phyloP scores from a whole-genome alignment of 2,113 vertebrate genomes.

The Gulo gulo region DNA sequence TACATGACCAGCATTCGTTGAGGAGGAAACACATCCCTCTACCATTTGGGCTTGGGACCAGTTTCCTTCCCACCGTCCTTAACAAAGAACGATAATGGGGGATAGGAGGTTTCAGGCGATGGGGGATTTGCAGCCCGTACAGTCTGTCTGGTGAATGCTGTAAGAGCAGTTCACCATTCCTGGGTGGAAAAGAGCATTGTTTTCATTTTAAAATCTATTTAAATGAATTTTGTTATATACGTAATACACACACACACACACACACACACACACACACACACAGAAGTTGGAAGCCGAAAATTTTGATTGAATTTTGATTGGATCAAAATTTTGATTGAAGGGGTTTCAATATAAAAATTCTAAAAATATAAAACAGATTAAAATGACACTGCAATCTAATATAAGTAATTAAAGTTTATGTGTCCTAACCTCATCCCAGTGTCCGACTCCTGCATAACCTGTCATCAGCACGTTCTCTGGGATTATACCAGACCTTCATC shows the following conservation, averaged over 20 bases:
- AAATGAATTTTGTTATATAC: not conserved
- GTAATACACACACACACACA: too few relatives aligned
- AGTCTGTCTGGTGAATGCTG: not conserved
- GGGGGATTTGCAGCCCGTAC: not conserved
- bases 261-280: too few relatives aligned
- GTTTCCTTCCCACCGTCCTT: not conserved
- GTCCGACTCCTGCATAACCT: too few relatives aligned
- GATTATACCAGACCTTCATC: not conserved
- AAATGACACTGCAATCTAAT: too few relatives aligned
- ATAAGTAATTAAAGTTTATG: not conserved
- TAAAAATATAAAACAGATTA: not conserved
- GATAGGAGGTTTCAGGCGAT: not conserved
- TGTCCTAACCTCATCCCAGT: too few relatives aligned
- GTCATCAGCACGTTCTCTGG: rapidly evolving
- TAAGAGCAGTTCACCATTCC: not conserved
- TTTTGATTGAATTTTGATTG: not conserved
- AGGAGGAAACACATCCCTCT: not conserved
- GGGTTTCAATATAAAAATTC: not conserved
- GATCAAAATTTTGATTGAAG: not conserved
- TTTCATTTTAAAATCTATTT: not conserved
- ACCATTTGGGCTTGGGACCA: not conserved
- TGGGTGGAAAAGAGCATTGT: not conserved
- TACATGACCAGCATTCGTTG: rapidly evolving
- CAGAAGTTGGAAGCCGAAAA: not conserved
- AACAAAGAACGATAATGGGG: not conserved